Conservation (phyloP, 2,888 invertebrate species). For the Pristionchus fissidentatus region DNA sequence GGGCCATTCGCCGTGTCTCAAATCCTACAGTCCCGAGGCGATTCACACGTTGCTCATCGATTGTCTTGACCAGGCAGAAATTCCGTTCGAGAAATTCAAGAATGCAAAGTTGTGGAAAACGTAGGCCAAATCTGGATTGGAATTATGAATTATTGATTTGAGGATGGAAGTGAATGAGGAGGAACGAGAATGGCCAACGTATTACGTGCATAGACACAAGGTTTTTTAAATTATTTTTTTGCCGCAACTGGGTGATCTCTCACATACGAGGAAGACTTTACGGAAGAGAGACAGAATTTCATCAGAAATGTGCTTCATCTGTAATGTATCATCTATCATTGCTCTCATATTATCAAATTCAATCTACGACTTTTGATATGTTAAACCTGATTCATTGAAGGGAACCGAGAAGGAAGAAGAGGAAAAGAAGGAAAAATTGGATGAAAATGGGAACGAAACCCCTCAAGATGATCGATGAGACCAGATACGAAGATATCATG, state of each 20-base stretch:
- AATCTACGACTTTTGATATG: too few relatives aligned
- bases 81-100: not conserved
- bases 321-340: too few relatives aligned
- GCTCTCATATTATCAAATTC: too few relatives aligned
- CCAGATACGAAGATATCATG: too few relatives aligned
- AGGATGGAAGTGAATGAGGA: not conserved
- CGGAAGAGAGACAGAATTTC: too few relatives aligned
- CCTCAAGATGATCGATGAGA: too few relatives aligned
- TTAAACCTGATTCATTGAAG: too few relatives aligned
- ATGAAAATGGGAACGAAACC: not conserved
- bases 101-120: not conserved
- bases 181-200: not conserved
- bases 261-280: too few relatives aligned
- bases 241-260: too few relatives aligned
- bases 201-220: not conserved
- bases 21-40: not conserved
- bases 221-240: not conserved
- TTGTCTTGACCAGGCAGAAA: not conserved
- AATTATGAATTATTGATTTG: not conserved
- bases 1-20: too few relatives aligned
- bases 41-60: conserved; percentile 22
- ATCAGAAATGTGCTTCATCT: too few relatives aligned
- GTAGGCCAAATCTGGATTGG: not conserved
- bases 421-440: not conserved
- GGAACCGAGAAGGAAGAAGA: not conserved